Evolutionary conservation across 2,797 vertebrate species (phyloP).

Genomic region (Catostomus latipinnis): DNA sequence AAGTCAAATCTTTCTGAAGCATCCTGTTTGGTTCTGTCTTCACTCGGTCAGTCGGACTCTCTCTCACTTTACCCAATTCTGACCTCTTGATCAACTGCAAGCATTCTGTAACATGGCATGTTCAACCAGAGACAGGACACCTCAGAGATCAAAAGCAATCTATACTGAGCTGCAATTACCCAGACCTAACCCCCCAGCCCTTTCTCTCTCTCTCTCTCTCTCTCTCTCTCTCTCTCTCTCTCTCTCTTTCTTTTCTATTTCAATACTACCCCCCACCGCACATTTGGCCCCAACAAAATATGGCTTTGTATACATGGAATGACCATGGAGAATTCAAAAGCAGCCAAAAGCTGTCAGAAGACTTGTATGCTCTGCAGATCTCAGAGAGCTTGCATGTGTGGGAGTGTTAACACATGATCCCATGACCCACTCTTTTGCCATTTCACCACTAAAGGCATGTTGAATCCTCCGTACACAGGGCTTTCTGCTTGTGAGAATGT

Average conservation of each 20-base stretch:
- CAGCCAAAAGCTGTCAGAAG: conserved; percentile 75
- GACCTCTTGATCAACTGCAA: conserved; percentile 80
- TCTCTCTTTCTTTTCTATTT: no score
- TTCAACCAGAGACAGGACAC: conserved; percentile 80
- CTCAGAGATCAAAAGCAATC: conserved; percentile 84
- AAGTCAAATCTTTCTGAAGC: conserved; percentile 8
- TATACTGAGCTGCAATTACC: conserved; percentile 84
- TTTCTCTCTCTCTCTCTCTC: conserved; percentile 67
- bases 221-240: conserved; percentile 11
- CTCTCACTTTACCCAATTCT: conserved; percentile 67
- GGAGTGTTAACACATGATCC: conserved; percentile 76
- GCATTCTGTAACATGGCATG: conserved; percentile 79
- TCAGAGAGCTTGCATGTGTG: conserved; percentile 56
- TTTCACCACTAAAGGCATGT: conserved; percentile 74
- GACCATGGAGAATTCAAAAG: conserved; percentile 72
- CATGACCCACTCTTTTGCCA: conserved; percentile 73
- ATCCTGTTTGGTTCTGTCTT: conserved; percentile 17
- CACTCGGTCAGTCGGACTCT: background rate
- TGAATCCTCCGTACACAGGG: conserved; percentile 61
- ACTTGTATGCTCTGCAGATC: conserved; percentile 43
- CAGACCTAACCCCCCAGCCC: conserved; percentile 70
- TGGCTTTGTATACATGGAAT: conserved; percentile 79
- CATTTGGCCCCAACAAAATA: conserved; percentile 79
- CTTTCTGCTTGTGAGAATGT: conserved; percentile 3
- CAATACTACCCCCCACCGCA: background rate